Evolutionary conservation across 2,113 vertebrate genomes (phyloP).

Genomic region (Eurypyga helias): DNA sequence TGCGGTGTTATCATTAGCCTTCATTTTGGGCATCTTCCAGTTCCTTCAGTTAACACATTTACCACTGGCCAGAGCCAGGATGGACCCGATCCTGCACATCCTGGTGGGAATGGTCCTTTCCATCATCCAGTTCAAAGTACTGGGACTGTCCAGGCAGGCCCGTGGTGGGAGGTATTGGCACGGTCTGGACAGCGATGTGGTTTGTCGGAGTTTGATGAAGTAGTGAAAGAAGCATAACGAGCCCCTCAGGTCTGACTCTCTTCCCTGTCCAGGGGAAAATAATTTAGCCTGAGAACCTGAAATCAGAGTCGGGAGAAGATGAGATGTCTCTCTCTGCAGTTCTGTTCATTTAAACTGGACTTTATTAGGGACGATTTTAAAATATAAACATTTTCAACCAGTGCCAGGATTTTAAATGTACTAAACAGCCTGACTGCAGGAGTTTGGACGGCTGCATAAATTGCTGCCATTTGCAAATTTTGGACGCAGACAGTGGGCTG

Average conservation of each 20-base stretch:
- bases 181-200: not conserved
- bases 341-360: not conserved
- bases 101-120: not conserved
- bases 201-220: not conserved
- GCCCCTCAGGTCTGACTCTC: not conserved
- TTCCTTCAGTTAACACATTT: conserved; percentile 18
- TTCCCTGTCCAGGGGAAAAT: not conserved
- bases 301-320: not conserved
- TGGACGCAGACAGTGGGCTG: not conserved
- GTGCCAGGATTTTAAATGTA: not conserved
- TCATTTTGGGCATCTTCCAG: conserved; percentile 11
- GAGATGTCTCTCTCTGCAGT: not conserved
- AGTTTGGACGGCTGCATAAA: not conserved
- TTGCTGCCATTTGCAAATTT: not conserved
- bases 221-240: not conserved
- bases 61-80: not conserved
- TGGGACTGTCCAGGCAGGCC: not conserved
- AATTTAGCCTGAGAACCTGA: not conserved
- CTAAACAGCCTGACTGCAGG: not conserved
- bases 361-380: not conserved
- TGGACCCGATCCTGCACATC: not conserved
- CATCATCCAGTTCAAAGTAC: not conserved
- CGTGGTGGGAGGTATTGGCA: not conserved
- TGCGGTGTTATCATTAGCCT: not conserved
- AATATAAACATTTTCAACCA: not conserved